phyloP scores from a whole-genome alignment of 2,888 invertebrate species.

The Caprella mutica region DNA sequence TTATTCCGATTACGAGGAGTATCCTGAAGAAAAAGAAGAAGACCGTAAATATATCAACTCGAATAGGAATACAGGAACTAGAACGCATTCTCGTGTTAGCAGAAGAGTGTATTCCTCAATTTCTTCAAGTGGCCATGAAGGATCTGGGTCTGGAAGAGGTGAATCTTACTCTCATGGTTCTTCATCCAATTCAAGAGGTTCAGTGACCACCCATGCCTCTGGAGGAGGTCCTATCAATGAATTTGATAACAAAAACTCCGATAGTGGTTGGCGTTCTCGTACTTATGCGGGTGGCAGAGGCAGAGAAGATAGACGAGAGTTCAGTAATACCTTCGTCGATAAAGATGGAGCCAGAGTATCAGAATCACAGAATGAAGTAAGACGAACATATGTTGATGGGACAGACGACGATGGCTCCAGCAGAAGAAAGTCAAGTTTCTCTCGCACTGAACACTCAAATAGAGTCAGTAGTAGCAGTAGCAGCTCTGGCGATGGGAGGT shows the following conservation, averaged over 20 bases:
- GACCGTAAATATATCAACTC: constrained; percentile 7
- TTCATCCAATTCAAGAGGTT: no score
- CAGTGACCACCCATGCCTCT: no score
- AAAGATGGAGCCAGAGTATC: neutral
- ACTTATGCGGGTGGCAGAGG: constrained; percentile 4
- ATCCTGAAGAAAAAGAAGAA: constrained; percentile 10
- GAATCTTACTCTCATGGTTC: neutral
- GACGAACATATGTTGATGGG: neutral
- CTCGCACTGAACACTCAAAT: neutral
- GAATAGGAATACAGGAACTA: constrained; percentile 2
- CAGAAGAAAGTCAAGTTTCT: no score
- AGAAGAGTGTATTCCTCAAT: constrained; percentile 25
- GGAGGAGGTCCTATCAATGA: no score
- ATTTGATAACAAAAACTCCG: no score
- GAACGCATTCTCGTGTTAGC: constrained; percentile 24
- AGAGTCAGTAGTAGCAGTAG: no score
- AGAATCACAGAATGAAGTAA: no score
- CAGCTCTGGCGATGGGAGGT: no score
- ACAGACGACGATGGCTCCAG: neutral
- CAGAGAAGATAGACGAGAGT: neutral
- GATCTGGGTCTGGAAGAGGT: constrained; percentile 14
- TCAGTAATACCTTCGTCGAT: neutral
- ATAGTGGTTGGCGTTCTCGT: neutral
- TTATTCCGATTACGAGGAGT: constrained; percentile 9
- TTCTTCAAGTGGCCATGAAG: neutral